Conservation (phyloP, 2,113 vertebrate species). For the Apistogramma diplotaenia region DNA sequence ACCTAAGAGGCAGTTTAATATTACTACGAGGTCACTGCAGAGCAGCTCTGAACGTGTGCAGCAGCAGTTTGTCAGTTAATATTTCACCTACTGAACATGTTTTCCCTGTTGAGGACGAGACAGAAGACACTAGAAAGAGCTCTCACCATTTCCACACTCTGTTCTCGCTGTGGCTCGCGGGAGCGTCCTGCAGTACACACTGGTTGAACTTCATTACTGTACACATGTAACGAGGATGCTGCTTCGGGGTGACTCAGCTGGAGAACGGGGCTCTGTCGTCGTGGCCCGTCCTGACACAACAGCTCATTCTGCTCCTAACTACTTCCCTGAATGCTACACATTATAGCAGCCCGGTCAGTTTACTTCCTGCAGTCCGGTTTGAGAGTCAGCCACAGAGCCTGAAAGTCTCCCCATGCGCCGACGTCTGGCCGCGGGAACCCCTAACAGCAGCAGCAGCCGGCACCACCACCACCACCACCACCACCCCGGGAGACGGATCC, state of each 20-base stretch:
- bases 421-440: background rate
- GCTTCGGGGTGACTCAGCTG: conserved; percentile 17
- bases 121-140: background rate
- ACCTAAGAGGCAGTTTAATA: background rate
- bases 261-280: background rate
- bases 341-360: background rate
- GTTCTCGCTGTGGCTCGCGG: conserved; percentile 39
- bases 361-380: background rate
- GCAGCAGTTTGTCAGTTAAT: background rate
- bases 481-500: background rate
- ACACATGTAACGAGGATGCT: conserved; percentile 45
- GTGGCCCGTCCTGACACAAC: background rate
- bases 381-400: background rate
- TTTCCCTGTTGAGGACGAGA: background rate
- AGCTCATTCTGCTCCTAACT: conserved; percentile 8
- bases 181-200: conserved; percentile 30
- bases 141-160: conserved; percentile 73
- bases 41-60: background rate
- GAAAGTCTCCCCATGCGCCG: conserved; percentile 7
- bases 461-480: no score
- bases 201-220: conserved; percentile 71
- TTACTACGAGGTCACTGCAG: background rate
- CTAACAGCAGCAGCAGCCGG: background rate
- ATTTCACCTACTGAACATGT: background rate
- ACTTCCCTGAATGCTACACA: conserved; percentile 1